Evolutionary conservation across 2,797 vertebrate genomes (phyloP), one percentile per base, ranked within the genome.

Genomic region (Chaetodon trifasciatus): DNA sequence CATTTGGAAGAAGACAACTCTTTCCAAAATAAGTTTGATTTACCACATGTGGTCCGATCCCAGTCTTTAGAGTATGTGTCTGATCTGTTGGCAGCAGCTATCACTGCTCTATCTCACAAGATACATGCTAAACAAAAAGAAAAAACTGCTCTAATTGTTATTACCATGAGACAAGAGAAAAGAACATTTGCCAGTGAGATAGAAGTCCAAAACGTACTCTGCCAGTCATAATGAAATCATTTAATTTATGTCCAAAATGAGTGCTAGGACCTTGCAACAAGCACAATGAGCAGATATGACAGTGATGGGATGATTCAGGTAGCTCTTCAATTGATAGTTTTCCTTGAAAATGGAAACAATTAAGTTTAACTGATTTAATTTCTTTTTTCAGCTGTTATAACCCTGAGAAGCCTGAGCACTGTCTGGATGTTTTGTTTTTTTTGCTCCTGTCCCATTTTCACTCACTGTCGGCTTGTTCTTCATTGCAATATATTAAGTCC

Each of bases 1-100:
- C 21, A 53, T 70, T 76, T 53, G 56, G 24, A 68, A 32, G 55
- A 5, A 53, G 23, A 71, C 5, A 16, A 9, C 56, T 28, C 24
- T 28, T 32, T 73, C 57, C 70, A 39, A 72, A 50, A 46, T 65
- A 21, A 12, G 8, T 56, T 49, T 37, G 21, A 53, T 39, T 42
- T 50, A 60, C 35, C 44, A 61, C 35, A 58, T 66, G 44, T 66
- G 16, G 19, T 23, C 35, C 17, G 12, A 1, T 39, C 35, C 32
- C 24, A 8, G 9, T 50, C 28, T 46, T 58, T 32, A 11, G 15
- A 24, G 21, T 7, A 7, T 53, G 47, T 23, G n/a, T 39, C 50
- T 50, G 21, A 53, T 53, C 35, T 24, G 13, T 28, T 46, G 6
- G 5, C 19, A 12, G 3, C 12, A 23, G 0, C 16, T 2, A 23